Conservation (phyloP, 2,113 vertebrate species). For the Prunella himalayana region DNA sequence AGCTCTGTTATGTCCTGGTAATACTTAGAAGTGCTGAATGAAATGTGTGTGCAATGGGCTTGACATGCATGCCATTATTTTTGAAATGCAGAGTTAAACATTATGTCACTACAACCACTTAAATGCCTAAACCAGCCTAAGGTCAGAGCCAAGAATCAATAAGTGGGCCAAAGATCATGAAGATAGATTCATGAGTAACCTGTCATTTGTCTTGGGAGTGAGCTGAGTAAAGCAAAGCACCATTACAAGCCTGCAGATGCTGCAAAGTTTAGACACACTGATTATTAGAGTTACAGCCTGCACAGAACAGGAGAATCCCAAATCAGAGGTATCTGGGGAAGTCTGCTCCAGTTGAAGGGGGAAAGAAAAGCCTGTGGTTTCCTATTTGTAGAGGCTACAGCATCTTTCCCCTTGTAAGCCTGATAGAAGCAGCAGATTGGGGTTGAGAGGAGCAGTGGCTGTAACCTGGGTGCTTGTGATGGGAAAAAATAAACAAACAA, state of each 20-base stretch:
- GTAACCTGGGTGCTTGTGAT: neutral
- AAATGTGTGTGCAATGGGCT: neutral
- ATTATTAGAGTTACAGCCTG: neutral
- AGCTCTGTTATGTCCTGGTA: neutral
- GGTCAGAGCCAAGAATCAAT: neutral
- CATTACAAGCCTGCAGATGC: neutral
- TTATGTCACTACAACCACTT: neutral
- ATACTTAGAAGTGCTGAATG: neutral
- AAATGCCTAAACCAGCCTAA: neutral
- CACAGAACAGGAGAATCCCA: neutral
- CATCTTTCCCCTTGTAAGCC: neutral
- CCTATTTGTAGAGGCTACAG: neutral
- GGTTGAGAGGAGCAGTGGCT: accelerated
- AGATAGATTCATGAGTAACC: neutral
- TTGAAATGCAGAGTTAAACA: neutral
- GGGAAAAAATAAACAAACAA: neutral
- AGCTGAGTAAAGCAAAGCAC: neutral
- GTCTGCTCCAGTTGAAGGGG: neutral
- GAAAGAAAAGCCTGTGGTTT: neutral
- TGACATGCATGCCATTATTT: neutral
- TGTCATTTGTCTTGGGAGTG: neutral
- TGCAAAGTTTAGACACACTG: neutral
- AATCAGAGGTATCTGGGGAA: neutral
- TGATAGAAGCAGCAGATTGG: neutral
- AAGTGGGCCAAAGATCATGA: neutral